A percentile compares a stretch with the other conserved stretches of the same genome.
Evolutionary conservation across 2,888 invertebrate genomes (phyloP).

Genomic region (Nemapogon koenigi): DNA sequence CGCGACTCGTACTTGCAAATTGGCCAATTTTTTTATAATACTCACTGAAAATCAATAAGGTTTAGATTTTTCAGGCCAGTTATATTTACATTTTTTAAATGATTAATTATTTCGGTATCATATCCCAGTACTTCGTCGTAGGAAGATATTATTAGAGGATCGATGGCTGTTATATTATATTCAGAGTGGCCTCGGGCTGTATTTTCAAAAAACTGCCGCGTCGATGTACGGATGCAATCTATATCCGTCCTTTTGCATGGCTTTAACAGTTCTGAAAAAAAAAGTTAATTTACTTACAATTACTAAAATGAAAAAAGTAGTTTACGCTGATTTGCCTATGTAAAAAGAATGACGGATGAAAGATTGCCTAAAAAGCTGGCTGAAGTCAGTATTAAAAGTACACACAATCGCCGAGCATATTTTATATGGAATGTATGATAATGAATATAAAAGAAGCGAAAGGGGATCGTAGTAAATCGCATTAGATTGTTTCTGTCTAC

Average conservation of each 20-base stretch:
- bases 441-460: too few relatives aligned
- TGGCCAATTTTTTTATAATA: constrained; percentile 10
- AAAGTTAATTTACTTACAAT: background rate
- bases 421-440: too few relatives aligned
- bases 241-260: constrained; percentile 36
- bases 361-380: too few relatives aligned
- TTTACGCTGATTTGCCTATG: too few relatives aligned
- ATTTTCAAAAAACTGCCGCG: constrained; percentile 34
- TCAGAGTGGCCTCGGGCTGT: constrained; percentile 31
- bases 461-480: too few relatives aligned
- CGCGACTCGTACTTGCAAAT: too few relatives aligned
- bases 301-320: too few relatives aligned
- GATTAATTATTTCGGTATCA: constrained; percentile 23
- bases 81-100: constrained; percentile 32
- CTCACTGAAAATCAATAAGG: constrained; percentile 39
- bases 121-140: constrained; percentile 24
- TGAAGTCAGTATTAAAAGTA: too few relatives aligned
- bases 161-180: constrained; percentile 30
- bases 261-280: constrained; percentile 20
- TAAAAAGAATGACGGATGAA: too few relatives aligned
- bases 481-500: too few relatives aligned
- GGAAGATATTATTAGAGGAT: constrained; percentile 31
- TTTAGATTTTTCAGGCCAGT: constrained; percentile 36
- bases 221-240: constrained; percentile 34
- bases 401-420: too few relatives aligned